Evolutionary conservation across 2,888 invertebrate genomes (phyloP), one percentile per base, ranked within the genome.

Genomic region (Dascillus cervinus): DNA sequence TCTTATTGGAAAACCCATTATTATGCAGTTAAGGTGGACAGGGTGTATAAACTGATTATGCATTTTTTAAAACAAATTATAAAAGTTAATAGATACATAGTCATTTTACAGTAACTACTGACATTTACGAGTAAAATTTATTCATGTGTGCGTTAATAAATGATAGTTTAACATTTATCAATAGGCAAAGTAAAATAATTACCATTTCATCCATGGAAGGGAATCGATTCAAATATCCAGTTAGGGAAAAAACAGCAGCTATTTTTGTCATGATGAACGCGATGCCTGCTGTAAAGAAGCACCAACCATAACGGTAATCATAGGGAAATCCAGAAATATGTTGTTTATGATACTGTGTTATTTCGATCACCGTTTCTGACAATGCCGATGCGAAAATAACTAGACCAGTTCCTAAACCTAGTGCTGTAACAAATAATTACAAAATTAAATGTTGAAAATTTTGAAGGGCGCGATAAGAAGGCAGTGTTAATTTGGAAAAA

Each of bases 161-260:
- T n/a, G n/a, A n/a, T n/a, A n/a, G n/a, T n/a, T n/a, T 17, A 17
- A 17, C 5, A 17, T 6, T 17, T 17, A 17, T 6, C 5, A 6
- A 6, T 17, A 17, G 6, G 22, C 22, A 6, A 6, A 11, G 9
- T 5, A 8, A 3, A 15, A 9, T 13, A 36, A 52, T 50, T 61
- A 73, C 75, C 75, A 75, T 75, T 52, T 74, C 74, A 50, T 75
- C 74, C 11, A 74, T 71, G 2, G 72, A 70, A 6, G 73, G 68
- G 53, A 75, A 75, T 34, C 74, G 62, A 38, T 72, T 69, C 52
- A 75, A 65, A 56, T 75, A 75, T 36, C 74, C 73, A 3, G 72
- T 69, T 37, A 76, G 69, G 27, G 72, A 70, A 40, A 75, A 62
- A 9, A 73, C 66, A 2, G 73, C 75, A 4, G 74, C 73, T 43